phyloP scores from a whole-genome alignment of 2,797 vertebrate genomes.

The Anableps anableps region DNA sequence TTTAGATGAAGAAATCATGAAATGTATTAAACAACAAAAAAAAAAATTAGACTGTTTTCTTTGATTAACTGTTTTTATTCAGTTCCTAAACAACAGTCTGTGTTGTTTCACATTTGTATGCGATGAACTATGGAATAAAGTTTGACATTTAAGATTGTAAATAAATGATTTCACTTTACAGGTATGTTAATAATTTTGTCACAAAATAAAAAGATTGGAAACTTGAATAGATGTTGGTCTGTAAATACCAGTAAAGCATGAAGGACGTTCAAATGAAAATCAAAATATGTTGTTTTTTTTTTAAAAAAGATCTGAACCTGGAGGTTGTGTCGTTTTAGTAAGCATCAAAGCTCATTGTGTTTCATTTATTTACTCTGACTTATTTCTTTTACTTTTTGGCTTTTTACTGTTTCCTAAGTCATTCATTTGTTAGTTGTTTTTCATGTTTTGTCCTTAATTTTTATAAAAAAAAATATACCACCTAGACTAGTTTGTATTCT shows the following conservation, averaged over 20 bases:
- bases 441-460: not conserved
- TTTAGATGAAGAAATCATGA: not conserved
- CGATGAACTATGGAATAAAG: not conserved
- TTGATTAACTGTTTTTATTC: not conserved
- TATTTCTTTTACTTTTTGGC: not conserved
- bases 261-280: not conserved
- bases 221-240: not conserved
- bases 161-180: not conserved
- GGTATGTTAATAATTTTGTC: conserved; percentile 4
- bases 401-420: not conserved
- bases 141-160: conserved; percentile 1
- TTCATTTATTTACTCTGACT: not conserved
- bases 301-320: not conserved
- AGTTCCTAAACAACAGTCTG: not conserved
- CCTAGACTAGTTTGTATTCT: too few species aligned
- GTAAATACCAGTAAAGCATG: too few species aligned
- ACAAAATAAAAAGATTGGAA: conserved; percentile 20
- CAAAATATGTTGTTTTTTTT: too few species aligned
- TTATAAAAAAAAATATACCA: not conserved
- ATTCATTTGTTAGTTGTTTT: not conserved
- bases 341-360: not conserved
- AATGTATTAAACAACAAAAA: not conserved
- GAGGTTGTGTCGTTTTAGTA: not conserved
- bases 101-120: not conserved
- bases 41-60: not conserved